A percentile compares a stretch with the other conserved stretches of the same genome.
Conservation (phyloP, 2,797 vertebrate species). For the Cheirogaleus major region DNA sequence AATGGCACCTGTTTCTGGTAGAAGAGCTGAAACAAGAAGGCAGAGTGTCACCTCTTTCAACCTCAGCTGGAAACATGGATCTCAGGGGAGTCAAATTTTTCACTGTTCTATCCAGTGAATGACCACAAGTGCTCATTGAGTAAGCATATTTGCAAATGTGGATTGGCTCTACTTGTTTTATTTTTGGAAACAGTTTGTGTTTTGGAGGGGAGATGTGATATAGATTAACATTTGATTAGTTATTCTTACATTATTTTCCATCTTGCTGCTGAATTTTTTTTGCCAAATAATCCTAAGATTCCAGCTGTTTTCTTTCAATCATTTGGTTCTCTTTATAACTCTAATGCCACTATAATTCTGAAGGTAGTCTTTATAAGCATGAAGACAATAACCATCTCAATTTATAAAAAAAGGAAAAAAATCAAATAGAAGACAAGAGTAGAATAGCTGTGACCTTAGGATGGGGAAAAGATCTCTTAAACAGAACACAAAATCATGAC, state of each 20-base stretch:
- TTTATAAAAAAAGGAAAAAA: neutral
- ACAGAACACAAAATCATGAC: neutral
- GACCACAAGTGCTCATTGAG: neutral
- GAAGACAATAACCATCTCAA: conserved; percentile 21
- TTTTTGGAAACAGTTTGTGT: conserved; percentile 1
- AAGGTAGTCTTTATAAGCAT: neutral
- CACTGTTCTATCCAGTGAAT: neutral
- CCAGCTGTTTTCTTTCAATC: conserved; percentile 10
- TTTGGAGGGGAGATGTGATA: neutral
- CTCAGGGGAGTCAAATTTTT: neutral
- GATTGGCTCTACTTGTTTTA: neutral
- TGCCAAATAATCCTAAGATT: neutral
- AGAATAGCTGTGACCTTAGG: neutral
- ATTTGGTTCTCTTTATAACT: neutral
- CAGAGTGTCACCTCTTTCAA: neutral
- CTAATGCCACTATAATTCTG: neutral
- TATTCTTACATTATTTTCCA: conserved; percentile 23
- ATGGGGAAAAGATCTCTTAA: neutral
- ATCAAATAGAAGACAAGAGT: neutral
- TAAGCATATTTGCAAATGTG: neutral
- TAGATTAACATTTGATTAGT: neutral
- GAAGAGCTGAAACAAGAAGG: neutral
- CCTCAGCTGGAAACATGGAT: neutral
- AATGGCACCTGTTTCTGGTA: neutral
- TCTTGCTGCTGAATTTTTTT: neutral